Base-by-base conservation (phyloP, 2,888 invertebrate genomes). In the Ernsta delagoae region DNA sequence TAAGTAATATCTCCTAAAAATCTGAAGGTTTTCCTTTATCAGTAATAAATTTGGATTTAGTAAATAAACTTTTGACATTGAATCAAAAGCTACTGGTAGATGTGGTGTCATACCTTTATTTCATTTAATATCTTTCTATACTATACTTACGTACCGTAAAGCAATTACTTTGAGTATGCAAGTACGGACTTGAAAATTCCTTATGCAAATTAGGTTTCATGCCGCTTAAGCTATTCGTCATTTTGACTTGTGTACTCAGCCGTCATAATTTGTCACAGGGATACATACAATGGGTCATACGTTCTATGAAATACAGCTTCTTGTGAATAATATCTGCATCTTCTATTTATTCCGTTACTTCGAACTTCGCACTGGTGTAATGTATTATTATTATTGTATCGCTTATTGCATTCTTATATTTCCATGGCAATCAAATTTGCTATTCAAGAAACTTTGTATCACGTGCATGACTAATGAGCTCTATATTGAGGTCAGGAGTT, bases 231-330 rank as follows among this genome's bases (percentile, higher is more conserved):
- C 77, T 79, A 79, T 71, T 81, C 82, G 77, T 81, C 77, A 78
- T 77, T 73, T 74, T 76, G 75, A 75, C 75, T 74, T 77, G 74
- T 78, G 73, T 74, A 75, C 74, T 72, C 77, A 78, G 78, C 74
- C 71, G 75, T 76, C 70, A 77, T 79, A 84, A 85, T 88, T 87
- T 86, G 86, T 86, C 85, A 87, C 74, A 79, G 78, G 75, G 76
- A 72, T 77, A 75, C 77, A 78, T 79, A 90, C 89, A 90, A 90
- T 89, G 75, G 84, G 79, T 76, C 76, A 84, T 88, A 84, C 74
- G 75, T 78, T 81, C 75, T 74, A 78, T 84, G 82, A 86, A 83
- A 84, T 88, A 87, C 83, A 75, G 77, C 75, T 77, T 73, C 74
- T 81, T 85, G 84, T 74, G 81, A 77, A 77, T 77, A 77, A 16